Evolutionary conservation across 1,140 invertebrate genomes (phyloP).

Genomic region (Drosophila ironensis): DNA sequence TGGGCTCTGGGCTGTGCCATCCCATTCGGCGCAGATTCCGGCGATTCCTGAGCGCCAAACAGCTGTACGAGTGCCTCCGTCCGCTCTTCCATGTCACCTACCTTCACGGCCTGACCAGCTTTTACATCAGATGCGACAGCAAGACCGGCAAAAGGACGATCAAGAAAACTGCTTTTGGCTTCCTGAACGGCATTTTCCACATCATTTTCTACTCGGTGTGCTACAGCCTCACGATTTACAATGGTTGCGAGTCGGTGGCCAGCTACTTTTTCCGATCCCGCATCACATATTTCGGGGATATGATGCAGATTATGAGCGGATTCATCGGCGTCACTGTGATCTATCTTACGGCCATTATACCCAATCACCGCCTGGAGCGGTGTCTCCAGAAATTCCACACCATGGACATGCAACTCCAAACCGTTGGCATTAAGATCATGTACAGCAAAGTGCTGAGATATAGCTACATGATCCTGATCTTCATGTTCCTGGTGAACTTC

Average conservation of each 20-base stretch:
- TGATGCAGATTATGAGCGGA: constrained; percentile 74
- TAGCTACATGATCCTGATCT: constrained; percentile 56
- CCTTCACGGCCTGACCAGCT: constrained; percentile 64
- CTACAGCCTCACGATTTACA: constrained; percentile 61
- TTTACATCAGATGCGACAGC: constrained; percentile 44
- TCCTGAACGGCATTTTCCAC: constrained; percentile 59
- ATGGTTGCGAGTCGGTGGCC: constrained; percentile 72
- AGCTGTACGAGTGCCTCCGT: constrained; percentile 63
- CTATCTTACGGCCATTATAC: constrained; percentile 66
- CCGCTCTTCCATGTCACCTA: constrained; percentile 67
- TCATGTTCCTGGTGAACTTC: constrained; percentile 52
- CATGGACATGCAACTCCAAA: constrained; percentile 63
- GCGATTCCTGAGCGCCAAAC: constrained; percentile 58
- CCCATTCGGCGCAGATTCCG: constrained; percentile 41
- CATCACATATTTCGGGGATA: constrained; percentile 72
- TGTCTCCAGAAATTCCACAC: constrained; percentile 62
- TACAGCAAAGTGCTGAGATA: constrained; percentile 74
- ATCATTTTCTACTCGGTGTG: constrained; percentile 51
- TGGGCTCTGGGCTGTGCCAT: constrained; percentile 15
- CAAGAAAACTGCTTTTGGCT: constrained; percentile 63
- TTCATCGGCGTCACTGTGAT: constrained; percentile 78
- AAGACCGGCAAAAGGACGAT: constrained; percentile 32
- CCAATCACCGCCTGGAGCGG: constrained; percentile 62
- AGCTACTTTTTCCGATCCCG: constrained; percentile 74
- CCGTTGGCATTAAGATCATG: constrained; percentile 74